Evolutionary conservation across 2,113 vertebrate species (phyloP).

Genomic region (Chiloscyllium plagiosum): DNA sequence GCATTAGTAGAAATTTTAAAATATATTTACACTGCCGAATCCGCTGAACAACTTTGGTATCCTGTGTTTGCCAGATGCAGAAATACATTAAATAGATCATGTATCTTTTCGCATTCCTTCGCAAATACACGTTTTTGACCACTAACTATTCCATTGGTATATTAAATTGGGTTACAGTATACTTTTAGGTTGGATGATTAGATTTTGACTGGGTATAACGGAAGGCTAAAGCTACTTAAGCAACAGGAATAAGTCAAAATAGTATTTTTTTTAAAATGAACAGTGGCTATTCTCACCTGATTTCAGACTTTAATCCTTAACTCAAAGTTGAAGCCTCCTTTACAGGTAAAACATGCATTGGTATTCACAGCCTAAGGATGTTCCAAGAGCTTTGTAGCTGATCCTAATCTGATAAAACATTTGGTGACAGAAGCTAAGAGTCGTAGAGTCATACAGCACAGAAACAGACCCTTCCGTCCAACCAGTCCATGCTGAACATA

Average conservation of each 20-base stretch:
- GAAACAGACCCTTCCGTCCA: no score
- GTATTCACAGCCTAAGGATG: no score
- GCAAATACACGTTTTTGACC: neutral
- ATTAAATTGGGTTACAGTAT: neutral
- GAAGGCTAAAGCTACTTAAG: neutral
- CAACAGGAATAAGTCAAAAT: neutral
- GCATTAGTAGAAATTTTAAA: no score
- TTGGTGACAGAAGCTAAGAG: no score
- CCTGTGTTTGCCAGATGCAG: neutral
- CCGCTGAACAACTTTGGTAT: neutral
- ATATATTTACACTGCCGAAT: neutral
- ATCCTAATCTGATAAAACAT: neutral
- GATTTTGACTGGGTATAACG: neutral
- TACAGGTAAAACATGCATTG: no score
- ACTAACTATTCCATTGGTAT: neutral
- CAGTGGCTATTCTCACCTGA: no score
- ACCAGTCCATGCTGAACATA: no score
- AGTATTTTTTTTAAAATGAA: no score
- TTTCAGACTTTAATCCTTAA: no score
- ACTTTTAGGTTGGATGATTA: neutral
- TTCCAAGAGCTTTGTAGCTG: neutral
- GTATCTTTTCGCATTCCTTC: neutral
- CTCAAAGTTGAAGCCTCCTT: no score
- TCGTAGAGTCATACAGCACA: no score
- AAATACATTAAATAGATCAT: neutral